Conservation (phyloP, 2,888 invertebrate species). For the Drosophila picticornis region DNA sequence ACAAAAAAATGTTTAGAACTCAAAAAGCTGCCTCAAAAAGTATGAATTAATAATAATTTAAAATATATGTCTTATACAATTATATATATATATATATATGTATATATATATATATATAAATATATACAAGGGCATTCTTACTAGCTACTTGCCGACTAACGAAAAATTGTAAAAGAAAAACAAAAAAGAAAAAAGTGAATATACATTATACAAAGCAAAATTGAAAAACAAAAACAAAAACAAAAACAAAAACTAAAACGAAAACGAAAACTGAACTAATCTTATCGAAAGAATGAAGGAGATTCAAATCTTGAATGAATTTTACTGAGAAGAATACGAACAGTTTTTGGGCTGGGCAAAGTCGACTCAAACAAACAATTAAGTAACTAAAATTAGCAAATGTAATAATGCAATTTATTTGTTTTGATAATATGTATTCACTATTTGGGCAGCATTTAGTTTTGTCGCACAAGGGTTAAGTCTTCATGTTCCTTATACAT, state of each 20-base stretch:
- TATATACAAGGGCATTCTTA: slow-evolving; percentile 45
- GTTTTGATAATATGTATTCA: slow-evolving; percentile 24
- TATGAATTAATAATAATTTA: slow-evolving; percentile 35
- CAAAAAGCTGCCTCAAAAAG: slow-evolving; percentile 62
- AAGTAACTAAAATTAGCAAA: slow-evolving; percentile 31
- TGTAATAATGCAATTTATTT: slow-evolving; percentile 10
- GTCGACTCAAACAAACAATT: slow-evolving; percentile 28
- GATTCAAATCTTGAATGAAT: slow-evolving; percentile 41
- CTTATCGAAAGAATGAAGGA: slow-evolving; percentile 7
- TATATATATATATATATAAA: slow-evolving; percentile 1
- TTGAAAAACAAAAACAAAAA: not conserved
- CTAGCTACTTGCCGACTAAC: slow-evolving; percentile 50
- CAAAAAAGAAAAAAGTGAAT: slow-evolving; percentile 15
- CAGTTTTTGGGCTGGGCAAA: slow-evolving; percentile 19
- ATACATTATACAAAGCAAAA: slow-evolving; percentile 21
- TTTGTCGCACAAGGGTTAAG: slow-evolving; percentile 61
- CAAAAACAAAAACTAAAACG: not conserved
- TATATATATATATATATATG: slow-evolving; percentile 6
- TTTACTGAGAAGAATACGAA: slow-evolving; percentile 50
- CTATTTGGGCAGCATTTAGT: slow-evolving; percentile 54
- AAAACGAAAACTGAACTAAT: slow-evolving; percentile 33
- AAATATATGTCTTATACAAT: slow-evolving; percentile 41
- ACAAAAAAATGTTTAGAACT: slow-evolving; percentile 54
- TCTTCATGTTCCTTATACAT: slow-evolving; percentile 48
- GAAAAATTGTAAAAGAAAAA: slow-evolving; percentile 4